Percentiles rank a stretch among this genome's conserved stretches.
Conservation (phyloP, 2,797 vertebrate species). For the Hapalemur alaotrensis region DNA sequence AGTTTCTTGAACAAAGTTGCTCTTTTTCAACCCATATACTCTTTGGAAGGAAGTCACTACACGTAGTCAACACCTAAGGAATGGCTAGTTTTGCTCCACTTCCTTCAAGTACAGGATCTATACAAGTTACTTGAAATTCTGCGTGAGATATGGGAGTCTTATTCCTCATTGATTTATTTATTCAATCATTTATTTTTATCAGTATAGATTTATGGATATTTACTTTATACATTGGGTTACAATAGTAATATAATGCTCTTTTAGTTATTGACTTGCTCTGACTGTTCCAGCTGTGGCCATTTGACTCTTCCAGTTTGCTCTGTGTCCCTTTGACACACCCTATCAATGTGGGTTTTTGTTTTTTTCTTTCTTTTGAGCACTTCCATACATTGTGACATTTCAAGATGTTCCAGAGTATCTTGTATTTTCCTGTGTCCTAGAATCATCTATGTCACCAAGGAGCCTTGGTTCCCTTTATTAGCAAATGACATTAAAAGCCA, state of each 20-base stretch:
- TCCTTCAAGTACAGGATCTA: no score
- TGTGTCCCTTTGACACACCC: not conserved
- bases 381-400: not conserved
- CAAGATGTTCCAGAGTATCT: not conserved
- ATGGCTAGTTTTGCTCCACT: no score
- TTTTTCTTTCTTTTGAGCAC: not conserved
- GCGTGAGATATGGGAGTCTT: no score
- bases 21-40: not conserved
- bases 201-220: not conserved
- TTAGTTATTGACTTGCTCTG: not conserved
- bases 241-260: not conserved
- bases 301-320: not conserved
- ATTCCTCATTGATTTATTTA: not conserved
- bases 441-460: not conserved
- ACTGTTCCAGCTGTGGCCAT: not conserved
- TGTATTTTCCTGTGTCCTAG: not conserved
- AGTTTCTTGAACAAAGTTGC: no score
- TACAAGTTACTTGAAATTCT: not conserved
- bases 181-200: not conserved
- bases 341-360: not conserved
- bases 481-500: not conserved
- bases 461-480: not conserved
- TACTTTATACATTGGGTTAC: not conserved
- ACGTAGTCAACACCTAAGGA: fast-evolving
- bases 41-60: not conserved